Conservation (phyloP, 1,140 invertebrate genomes). For the Polyergus mexicanus region DNA sequence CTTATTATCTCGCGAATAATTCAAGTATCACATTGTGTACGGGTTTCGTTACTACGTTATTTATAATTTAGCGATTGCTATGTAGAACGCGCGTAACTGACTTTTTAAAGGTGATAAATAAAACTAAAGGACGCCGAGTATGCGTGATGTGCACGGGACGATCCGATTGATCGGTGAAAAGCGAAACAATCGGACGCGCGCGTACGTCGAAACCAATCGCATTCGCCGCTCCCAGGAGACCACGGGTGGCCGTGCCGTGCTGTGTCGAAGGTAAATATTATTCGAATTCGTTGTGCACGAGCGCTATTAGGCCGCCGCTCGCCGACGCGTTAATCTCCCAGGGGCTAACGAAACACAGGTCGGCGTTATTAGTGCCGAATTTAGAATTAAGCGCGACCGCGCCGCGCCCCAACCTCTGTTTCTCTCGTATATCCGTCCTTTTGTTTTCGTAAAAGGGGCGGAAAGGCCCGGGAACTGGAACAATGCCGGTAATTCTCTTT, state of each 20-base stretch:
- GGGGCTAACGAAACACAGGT: constrained; percentile 73
- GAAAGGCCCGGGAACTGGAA: constrained; percentile 40
- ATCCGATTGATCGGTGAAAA: constrained; percentile 61
- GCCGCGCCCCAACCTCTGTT: background rate
- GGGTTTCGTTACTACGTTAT: constrained; percentile 42
- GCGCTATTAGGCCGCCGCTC: constrained; percentile 68
- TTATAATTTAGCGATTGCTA: constrained; percentile 50
- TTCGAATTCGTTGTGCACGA: constrained; percentile 72
- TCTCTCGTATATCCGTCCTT: constrained; percentile 28
- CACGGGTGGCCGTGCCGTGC: constrained; percentile 49
- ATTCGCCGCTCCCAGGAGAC: constrained; percentile 71
- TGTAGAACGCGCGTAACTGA: background rate
- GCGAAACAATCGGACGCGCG: constrained; percentile 40
- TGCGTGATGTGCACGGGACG: constrained; percentile 20
- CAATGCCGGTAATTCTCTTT: constrained; percentile 73
- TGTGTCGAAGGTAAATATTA: constrained; percentile 76
- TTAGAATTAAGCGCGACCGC: constrained; percentile 71
- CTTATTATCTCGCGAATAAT: constrained; percentile 32
- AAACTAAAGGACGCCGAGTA: constrained; percentile 52
- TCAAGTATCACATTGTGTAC: constrained; percentile 38
- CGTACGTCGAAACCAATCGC: constrained; percentile 66
- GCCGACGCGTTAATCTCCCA: constrained; percentile 70
- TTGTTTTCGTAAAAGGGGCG: constrained; percentile 67
- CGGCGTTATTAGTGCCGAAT: constrained; percentile 76
- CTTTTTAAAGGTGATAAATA: constrained; percentile 49